Evolutionary conservation across 2,113 vertebrate genomes (phyloP).

Genomic region (rat (Rattus norvegicus)): GRCr8 NC_086026.1:50633001-50633500

Average conservation of each 20-base stretch:
- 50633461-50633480: neutral
- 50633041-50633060: constrained; percentile 13
- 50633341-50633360: neutral
- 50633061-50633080: constrained; percentile 35
- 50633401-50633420: neutral
- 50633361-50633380: neutral
- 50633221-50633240: neutral
- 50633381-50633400: neutral
- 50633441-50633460: neutral
- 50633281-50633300: neutral
- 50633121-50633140: neutral
- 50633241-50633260: neutral
- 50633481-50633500: neutral
- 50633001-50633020: constrained; percentile 45
- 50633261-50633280: neutral
- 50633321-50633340: neutral
- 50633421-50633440: neutral
- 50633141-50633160: neutral
- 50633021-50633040: constrained; percentile 44
- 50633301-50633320: neutral
- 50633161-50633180: neutral
- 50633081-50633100: neutral
- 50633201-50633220: neutral
- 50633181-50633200: neutral
- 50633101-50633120: neutral